Base-by-base conservation (phyloP, 2,888 invertebrate genomes). In the Oxytorus armatus region DNA sequence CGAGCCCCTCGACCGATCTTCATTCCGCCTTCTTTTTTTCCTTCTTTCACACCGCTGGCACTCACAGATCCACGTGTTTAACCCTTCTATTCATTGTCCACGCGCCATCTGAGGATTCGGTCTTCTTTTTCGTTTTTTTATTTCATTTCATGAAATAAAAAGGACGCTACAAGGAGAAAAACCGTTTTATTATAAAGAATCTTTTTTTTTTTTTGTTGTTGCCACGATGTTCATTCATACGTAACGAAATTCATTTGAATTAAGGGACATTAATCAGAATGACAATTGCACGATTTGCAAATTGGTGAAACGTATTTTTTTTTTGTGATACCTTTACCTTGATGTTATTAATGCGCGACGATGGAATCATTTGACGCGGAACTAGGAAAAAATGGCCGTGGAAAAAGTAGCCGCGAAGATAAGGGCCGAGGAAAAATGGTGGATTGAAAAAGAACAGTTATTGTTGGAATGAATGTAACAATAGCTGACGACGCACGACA, bases 31-130 rank as follows among this genome's bases (percentile, higher is more conserved):
- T 59, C n/a, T 59, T 59, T 57, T 25, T n/a, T 25, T 16, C n/a
- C 59, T 39, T 68, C 61, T 70, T 63, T 68, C 66, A 68, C 66
- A 61, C 66, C 65, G 57, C 61, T 68, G 73, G 61, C 68, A 61
- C 59, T 51, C 55, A 47, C 36, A 16, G 61, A 39, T 68, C 68
- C 68, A 36, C 49, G 55, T 65, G 49, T 18, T 59, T 44, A 55
- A 63, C 59, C 72, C 72, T 61, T 72, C 77, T 53, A 55, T 36
- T 33, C 39, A 3, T 53, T 39, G 33, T 47, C 68, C 29, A 4
- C 44, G 10, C 16, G 33, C 21, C 11, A 47, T 25, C 29, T 8
- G 5, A 36, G 8, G 36, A 36, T 36, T 36, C 29, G 1, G 8
- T 47, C 44, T 1, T 1, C 16, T 2, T 25, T 1, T 47, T 16